Conservation (phyloP, 2,113 vertebrate genomes). For the Eira barbara region DNA sequence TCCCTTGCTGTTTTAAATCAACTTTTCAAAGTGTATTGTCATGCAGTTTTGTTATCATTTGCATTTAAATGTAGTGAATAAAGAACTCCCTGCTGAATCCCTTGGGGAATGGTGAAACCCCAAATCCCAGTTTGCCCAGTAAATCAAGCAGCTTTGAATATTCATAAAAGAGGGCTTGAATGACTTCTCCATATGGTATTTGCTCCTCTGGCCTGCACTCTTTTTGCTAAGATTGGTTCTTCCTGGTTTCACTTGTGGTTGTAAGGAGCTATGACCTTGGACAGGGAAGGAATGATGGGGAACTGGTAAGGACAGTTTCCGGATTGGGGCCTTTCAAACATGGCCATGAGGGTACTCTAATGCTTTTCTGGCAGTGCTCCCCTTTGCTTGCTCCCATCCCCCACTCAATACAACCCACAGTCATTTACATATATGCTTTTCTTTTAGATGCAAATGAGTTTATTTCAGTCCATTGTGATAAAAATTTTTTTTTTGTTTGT, state of each 20-base stretch:
- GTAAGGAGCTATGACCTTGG: neutral
- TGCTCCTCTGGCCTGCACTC: neutral
- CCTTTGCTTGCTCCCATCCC: neutral
- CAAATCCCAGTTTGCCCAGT: conserved; percentile 5
- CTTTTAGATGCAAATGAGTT: conserved; percentile 18
- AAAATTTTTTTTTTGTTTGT: neutral
- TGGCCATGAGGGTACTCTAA: neutral
- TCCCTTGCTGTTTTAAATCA: conserved; percentile 50
- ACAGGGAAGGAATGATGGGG: too few species aligned
- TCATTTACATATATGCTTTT: neutral
- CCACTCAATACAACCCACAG: neutral
- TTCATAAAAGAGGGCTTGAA: conserved; percentile 31
- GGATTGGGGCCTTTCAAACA: fast-evolving
- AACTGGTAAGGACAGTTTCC: neutral
- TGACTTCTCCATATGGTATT: neutral
- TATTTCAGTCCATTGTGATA: neutral
- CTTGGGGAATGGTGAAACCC: neutral
- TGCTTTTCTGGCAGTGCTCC: neutral
- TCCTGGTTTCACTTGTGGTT: neutral
- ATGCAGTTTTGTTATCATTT: conserved; percentile 55
- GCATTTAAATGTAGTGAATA: conserved; percentile 60
- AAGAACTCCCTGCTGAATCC: conserved; percentile 13
- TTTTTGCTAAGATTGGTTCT: neutral
- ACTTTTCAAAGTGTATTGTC: conserved; percentile 36
- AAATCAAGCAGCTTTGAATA: conserved; percentile 42